Evolutionary conservation across 2,113 vertebrate genomes (phyloP).

Genomic region (Cyprinodon brontotheroides): DNA sequence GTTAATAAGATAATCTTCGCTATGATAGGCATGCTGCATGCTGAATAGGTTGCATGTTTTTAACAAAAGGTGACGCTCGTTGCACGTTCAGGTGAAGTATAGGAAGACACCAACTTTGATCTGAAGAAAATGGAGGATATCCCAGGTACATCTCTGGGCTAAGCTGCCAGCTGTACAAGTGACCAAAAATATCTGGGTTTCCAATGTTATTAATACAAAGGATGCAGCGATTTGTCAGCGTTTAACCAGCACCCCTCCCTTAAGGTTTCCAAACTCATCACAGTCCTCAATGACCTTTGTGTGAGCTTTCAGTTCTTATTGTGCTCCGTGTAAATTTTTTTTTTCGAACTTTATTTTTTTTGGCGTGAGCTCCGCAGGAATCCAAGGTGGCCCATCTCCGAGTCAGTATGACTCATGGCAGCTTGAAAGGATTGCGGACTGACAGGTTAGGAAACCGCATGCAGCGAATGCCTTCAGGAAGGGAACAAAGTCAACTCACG

Average conservation of each 20-base stretch:
- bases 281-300: conserved; percentile 29
- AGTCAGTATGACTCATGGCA: conserved; percentile 61
- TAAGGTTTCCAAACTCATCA: not conserved
- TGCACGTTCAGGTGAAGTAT: conserved; percentile 2
- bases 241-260: not conserved
- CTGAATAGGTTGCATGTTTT: not conserved
- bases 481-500: conserved; percentile 62
- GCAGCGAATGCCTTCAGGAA: conserved; percentile 53
- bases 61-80: not conserved
- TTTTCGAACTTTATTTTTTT: conserved; percentile 25
- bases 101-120: not conserved
- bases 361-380: conserved; percentile 38
- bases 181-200: not conserved
- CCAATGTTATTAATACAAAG: not conserved
- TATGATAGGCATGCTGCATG: conserved; percentile 1
- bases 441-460: conserved; percentile 72
- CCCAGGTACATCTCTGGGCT: not conserved
- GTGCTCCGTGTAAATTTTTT: conserved; percentile 19
- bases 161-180: not conserved
- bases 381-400: conserved; percentile 56
- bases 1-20: not conserved
- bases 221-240: not conserved
- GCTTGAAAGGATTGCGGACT: conserved; percentile 69
- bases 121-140: not conserved
- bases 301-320: conserved; percentile 36